Percentiles rank a stretch among this genome's conserved stretches.
These are phyloP conservation scores for Parus major DNA, from an alignment of 2,113 vertebrate genomes.

Conservation along the genomic window DNA sequence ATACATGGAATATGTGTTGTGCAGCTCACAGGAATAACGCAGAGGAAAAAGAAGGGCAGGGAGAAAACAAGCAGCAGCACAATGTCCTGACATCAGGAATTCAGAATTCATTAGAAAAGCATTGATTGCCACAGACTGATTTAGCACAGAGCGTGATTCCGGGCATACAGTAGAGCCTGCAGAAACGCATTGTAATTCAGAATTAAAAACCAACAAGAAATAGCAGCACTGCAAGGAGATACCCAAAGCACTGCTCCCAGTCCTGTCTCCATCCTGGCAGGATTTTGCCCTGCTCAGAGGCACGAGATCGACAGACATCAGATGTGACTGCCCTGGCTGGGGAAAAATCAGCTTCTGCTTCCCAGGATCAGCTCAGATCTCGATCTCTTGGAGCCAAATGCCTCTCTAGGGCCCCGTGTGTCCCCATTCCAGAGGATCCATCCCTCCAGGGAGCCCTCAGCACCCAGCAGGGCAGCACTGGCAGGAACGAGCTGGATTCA, in stretches of 20 bases:
- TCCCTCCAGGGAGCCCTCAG: background rate
- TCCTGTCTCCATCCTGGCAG: background rate
- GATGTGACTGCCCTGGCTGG: background rate
- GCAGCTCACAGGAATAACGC: slow-evolving; percentile 4
- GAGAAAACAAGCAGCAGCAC: slow-evolving; percentile 62
- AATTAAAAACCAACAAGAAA: slow-evolving; percentile 43
- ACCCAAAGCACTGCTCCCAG: background rate
- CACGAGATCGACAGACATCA: rapidly evolving
- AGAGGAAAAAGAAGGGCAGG: slow-evolving; percentile 57
- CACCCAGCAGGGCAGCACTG: rapidly evolving
- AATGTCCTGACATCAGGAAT: slow-evolving; percentile 73
- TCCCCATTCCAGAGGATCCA: rapidly evolving
- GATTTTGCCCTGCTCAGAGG: background rate
- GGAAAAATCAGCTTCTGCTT: background rate
- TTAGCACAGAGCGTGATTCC: slow-evolving; percentile 72
- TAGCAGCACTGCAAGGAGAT: background rate
- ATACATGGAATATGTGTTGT: background rate
- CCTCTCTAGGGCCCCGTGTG: rapidly evolving
- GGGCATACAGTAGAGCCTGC: slow-evolving; percentile 45
- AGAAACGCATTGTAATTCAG: slow-evolving; percentile 62
- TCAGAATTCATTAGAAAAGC: slow-evolving; percentile 79
- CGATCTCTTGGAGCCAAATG: rapidly evolving
- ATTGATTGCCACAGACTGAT: slow-evolving; percentile 78
- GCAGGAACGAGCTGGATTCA: rapidly evolving
- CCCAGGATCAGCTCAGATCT: background rate